A percentile compares a stretch with the other conserved stretches of the same genome.
Evolutionary conservation across 2,797 vertebrate genomes (phyloP).

Genomic region (Gadopsis marmoratus): DNA sequence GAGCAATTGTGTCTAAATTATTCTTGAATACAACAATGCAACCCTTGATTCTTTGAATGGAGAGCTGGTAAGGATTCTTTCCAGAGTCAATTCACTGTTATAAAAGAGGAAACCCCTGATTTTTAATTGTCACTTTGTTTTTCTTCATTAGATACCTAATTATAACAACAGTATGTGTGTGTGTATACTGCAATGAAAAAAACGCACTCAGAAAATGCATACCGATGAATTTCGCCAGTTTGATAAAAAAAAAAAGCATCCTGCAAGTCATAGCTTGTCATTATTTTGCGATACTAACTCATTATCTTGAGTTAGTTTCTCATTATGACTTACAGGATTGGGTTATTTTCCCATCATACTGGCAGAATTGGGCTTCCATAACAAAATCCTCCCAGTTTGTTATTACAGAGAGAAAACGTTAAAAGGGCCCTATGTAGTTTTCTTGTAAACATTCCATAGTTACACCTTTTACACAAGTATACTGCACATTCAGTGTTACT

Average conservation of each 20-base stretch:
- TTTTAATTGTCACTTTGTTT: conserved; percentile 74
- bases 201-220: neutral
- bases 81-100: conserved; percentile 59
- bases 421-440: neutral
- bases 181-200: neutral
- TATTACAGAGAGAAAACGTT: neutral
- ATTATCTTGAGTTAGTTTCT: no score
- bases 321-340: no score
- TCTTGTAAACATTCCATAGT: neutral
- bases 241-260: no score
- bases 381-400: neutral
- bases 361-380: no score
- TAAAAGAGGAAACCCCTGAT: conserved; percentile 69
- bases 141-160: conserved; percentile 33
- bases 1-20: conserved; percentile 66
- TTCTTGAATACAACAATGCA: conserved; percentile 55
- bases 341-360: no score
- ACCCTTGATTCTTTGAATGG: conserved; percentile 38
- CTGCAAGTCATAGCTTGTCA: no score
- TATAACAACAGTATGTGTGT: neutral
- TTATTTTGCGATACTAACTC: no score
- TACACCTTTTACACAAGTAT: no score
- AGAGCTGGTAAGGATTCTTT: conserved; percentile 44
- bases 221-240: no score
- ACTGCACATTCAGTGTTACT: neutral